phyloP scores from a whole-genome alignment of 2,113 vertebrate genomes.

The Sylvia atricapilla region DNA sequence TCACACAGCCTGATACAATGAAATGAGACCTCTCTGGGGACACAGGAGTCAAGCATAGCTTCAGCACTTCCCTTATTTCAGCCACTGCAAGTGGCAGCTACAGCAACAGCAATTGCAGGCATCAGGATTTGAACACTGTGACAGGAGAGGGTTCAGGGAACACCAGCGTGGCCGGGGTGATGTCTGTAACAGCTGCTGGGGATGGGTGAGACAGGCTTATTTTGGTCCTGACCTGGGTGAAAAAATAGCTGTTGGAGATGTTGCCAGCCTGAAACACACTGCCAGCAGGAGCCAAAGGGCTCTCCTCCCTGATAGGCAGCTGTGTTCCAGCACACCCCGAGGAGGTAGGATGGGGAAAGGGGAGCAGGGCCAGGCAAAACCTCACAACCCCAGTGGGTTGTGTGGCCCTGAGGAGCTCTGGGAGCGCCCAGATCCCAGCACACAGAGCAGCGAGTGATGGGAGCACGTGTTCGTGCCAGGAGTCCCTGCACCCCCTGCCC shows the following conservation, averaged over 20 bases:
- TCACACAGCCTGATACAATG: not conserved
- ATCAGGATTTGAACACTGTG: fast-evolving
- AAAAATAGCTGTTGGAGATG: not conserved
- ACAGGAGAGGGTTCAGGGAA: not conserved
- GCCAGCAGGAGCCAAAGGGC: not conserved
- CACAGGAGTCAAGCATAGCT: not conserved
- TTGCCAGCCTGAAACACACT: not conserved
- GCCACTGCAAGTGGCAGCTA: conserved; percentile 14
- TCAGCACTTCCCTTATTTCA: conserved; percentile 5
- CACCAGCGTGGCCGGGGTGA: fast-evolving
- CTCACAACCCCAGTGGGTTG: not conserved
- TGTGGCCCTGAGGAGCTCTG: not conserved
- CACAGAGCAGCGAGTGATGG: fast-evolving
- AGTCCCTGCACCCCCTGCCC: not conserved
- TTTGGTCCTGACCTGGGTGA: conserved; percentile 9
- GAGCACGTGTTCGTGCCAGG: fast-evolving
- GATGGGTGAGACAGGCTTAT: not conserved
- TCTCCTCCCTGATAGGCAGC: not conserved
- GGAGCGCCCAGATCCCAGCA: not conserved
- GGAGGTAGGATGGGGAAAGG: not conserved
- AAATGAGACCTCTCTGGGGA: conserved; percentile 9
- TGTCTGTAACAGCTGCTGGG: conserved; percentile 44
- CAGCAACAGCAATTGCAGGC: not conserved
- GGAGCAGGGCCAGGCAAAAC: not conserved
- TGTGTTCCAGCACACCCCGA: fast-evolving